Percentiles rank a stretch among this genome's conserved stretches.
Evolutionary conservation across 2,113 vertebrate genomes (phyloP).

Genomic region (Polypterus senegalus): DNA sequence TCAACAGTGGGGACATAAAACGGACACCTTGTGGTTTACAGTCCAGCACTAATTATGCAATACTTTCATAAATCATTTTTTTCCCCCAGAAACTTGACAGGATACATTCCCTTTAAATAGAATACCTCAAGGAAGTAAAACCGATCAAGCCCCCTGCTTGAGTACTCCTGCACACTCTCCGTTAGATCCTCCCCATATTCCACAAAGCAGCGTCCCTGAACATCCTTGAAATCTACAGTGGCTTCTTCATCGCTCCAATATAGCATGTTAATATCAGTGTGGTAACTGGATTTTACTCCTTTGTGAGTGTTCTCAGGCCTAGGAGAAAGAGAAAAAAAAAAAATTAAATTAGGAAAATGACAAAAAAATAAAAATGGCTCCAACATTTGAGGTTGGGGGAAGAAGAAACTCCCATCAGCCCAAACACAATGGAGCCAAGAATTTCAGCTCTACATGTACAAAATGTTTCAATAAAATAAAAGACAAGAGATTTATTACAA

Average conservation of each 20-base stretch:
- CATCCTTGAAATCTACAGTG: conserved; percentile 56
- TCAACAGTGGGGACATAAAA: too few relatives aligned
- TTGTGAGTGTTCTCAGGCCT: conserved; percentile 93
- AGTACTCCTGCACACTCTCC: conserved; percentile 70
- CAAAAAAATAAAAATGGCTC: too few relatives aligned
- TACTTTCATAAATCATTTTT: too few relatives aligned
- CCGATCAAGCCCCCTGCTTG: conserved; percentile 55
- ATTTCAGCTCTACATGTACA: too few relatives aligned
- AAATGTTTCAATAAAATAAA: too few relatives aligned
- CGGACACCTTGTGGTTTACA: too few relatives aligned
- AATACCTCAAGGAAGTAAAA: conserved; percentile 91
- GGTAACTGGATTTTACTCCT: conserved; percentile 71
- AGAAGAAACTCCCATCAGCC: too few relatives aligned
- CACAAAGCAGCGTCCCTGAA: conserved; percentile 72
- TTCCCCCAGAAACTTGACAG: too few relatives aligned
- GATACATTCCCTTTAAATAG: not conserved
- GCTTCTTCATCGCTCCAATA: conserved; percentile 93
- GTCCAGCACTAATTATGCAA: too few relatives aligned
- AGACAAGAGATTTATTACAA: too few relatives aligned
- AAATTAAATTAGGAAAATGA: not conserved
- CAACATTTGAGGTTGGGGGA: too few relatives aligned
- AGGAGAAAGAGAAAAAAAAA: not conserved
- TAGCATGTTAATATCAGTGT: conserved; percentile 82
- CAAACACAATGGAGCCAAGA: too few relatives aligned
- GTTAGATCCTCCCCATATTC: conserved; percentile 80